These are phyloP conservation scores for Thera britannica DNA, from an alignment of 2,888 invertebrate species.

Conservation along the genomic window DNA sequence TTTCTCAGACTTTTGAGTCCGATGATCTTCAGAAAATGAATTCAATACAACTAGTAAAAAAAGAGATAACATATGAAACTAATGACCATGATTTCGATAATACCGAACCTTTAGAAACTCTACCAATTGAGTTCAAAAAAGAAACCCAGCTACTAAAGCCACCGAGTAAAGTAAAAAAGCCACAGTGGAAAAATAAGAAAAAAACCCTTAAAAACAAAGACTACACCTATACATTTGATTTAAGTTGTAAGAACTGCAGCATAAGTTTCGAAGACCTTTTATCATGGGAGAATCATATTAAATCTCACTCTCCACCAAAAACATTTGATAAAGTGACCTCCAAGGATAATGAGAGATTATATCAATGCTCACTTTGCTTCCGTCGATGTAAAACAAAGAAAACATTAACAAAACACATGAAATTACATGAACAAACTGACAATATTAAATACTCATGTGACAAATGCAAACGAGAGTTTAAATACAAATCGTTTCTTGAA, in stretches of 20 bases:
- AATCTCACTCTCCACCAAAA: slow-evolving; percentile 3
- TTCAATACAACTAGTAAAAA: slow-evolving; percentile 18
- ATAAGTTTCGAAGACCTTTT: slow-evolving; percentile 3
- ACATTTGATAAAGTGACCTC: not conserved
- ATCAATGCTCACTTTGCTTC: slow-evolving; percentile 67
- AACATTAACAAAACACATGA: slow-evolving; percentile 63
- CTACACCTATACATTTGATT: not conserved
- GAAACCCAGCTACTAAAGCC: slow-evolving; percentile 36
- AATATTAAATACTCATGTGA: slow-evolving; percentile 60
- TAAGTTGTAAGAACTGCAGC: slow-evolving; percentile 15
- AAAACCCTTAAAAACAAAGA: not conserved
- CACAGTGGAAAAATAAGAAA: slow-evolving; percentile 18
- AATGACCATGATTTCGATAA: slow-evolving; percentile 42
- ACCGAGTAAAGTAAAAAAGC: slow-evolving; percentile 20
- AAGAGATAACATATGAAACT: slow-evolving; percentile 30
- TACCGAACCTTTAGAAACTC: slow-evolving; percentile 24
- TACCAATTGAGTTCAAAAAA: slow-evolving; percentile 33
- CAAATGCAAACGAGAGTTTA: slow-evolving; percentile 80
- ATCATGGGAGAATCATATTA: slow-evolving; percentile 10
- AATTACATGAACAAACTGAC: slow-evolving; percentile 60
- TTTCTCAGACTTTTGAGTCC: slow-evolving; percentile 4
- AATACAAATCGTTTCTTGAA: slow-evolving; percentile 81
- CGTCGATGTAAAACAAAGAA: slow-evolving; percentile 66
- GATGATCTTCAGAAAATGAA: not conserved
- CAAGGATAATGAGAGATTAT: slow-evolving; percentile 38